Evolutionary conservation across 2,113 vertebrate species (phyloP), one percentile per base, ranked within the genome.

Genomic region (Bujurquina vittata): DNA sequence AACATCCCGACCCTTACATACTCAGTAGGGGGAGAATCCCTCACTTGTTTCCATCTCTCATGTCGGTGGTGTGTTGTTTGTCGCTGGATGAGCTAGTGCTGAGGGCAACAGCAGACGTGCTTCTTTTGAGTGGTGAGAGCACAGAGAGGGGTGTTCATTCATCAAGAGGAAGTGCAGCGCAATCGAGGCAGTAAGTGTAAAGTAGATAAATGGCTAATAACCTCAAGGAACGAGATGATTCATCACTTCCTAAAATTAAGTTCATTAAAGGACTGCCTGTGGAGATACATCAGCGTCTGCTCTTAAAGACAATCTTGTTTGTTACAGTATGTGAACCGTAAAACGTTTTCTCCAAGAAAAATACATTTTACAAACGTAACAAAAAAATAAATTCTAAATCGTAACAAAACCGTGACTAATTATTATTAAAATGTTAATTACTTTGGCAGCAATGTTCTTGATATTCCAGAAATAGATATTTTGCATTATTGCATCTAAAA

Each of bases 151-250:
- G 55, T 75, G 7, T 83, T 84, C 91, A 92, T 94, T 90, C 85
- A 92, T 93, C 91, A 92, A 63, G 79, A 69, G 77, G 62, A 77
- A 76, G 85, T 56, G 75, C 78, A 33, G 87, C 23, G 72, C 76
- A 72, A 61, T 74, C 31, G 17, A 67, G 90, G 84, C 88, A 62
- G 75, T 85, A 61, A 83, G 85, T 75, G 84, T 87, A 79, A 90
- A 80, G 84, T 69, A 87, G 92, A 92, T 91, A 82, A 91, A 93
- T 92, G 91, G 72, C 89, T 80, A 89, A 90, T 93, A 89, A 92
- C 87, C 81, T 86, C 37, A 59, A 81, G 84, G 75, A 91, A 79
- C 57, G 83, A 86, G 89, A 91, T 89, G 87, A 94, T 94, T 93
- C 88, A 95, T 94, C 89, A 87, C 84, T 59, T 89, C 80, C 90